phyloP scores from a whole-genome alignment of 1,140 invertebrate genomes.

The Drosophila littoralis region DNA sequence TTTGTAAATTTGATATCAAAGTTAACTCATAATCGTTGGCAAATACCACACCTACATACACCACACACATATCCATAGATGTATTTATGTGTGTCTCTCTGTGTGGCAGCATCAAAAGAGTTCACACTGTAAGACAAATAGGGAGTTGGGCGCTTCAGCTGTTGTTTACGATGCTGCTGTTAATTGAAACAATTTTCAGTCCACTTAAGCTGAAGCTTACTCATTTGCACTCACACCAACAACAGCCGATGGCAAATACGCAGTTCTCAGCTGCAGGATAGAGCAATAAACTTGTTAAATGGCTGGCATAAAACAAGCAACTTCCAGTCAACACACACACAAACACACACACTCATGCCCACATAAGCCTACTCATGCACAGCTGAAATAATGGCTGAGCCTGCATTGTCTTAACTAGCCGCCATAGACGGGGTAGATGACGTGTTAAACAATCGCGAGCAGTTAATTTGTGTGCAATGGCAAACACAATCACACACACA shows the following conservation, averaged over 20 bases:
- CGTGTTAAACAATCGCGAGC: slow-evolving; percentile 71
- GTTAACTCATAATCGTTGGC: slow-evolving; percentile 39
- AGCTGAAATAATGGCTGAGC: slow-evolving; percentile 29
- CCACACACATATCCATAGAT: neutral
- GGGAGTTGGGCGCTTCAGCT: neutral
- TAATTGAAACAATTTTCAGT: slow-evolving; percentile 75
- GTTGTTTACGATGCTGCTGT: slow-evolving; percentile 43
- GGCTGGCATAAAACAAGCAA: slow-evolving; percentile 56
- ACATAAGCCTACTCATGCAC: neutral
- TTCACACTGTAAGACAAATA: slow-evolving; percentile 46
- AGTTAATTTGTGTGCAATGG: slow-evolving; percentile 69
- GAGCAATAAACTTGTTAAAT: slow-evolving; percentile 63
- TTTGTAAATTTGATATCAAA: slow-evolving; percentile 54
- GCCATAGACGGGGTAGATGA: slow-evolving; percentile 34
- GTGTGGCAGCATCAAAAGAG: slow-evolving; percentile 48
- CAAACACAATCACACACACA: slow-evolving; percentile 33
- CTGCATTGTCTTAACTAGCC: slow-evolving; percentile 43
- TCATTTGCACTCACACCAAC: slow-evolving; percentile 41
- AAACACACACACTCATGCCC: neutral
- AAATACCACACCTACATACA: slow-evolving; percentile 23
- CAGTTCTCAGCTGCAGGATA: slow-evolving; percentile 55
- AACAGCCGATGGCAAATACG: slow-evolving; percentile 32
- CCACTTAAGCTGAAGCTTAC: slow-evolving; percentile 51
- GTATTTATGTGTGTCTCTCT: neutral
- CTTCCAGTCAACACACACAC: slow-evolving; percentile 15